Evolutionary conservation across 2,888 invertebrate genomes (phyloP).

Genomic region (Osedax frankpressi): DNA sequence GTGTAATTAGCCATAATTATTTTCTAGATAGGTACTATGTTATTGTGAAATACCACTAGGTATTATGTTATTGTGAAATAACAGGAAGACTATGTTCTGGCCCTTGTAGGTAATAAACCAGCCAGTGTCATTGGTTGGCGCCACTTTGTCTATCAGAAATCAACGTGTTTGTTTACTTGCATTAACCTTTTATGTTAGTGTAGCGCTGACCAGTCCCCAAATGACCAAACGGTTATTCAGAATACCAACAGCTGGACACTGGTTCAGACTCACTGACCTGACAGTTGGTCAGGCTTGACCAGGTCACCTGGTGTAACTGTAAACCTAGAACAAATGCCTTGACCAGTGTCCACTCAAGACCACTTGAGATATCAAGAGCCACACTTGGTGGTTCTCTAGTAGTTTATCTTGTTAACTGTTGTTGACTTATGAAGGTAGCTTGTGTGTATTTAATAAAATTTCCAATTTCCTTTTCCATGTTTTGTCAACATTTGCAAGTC

Average conservation of each 20-base stretch:
- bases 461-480: neutral
- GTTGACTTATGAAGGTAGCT: neutral
- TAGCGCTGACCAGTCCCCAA: neutral
- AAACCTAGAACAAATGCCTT: neutral
- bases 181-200: neutral
- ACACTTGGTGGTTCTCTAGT: neutral
- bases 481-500: neutral
- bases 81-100: too few species aligned
- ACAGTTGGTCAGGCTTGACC: neutral
- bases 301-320: neutral
- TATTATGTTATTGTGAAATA: too few species aligned
- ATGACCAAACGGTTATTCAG: neutral
- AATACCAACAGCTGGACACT: conserved; percentile 2
- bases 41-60: too few species aligned
- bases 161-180: neutral
- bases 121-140: neutral
- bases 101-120: neutral
- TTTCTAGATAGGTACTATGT: too few species aligned
- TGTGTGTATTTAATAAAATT: neutral
- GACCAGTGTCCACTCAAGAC: neutral
- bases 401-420: conserved; percentile 9
- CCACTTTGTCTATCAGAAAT: neutral
- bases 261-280: neutral
- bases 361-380: neutral
- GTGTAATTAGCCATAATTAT: too few species aligned